These are phyloP conservation scores for Sorex maritimensis DNA, from an alignment of 2,797 vertebrate genomes.

Conservation along the genomic window DNA sequence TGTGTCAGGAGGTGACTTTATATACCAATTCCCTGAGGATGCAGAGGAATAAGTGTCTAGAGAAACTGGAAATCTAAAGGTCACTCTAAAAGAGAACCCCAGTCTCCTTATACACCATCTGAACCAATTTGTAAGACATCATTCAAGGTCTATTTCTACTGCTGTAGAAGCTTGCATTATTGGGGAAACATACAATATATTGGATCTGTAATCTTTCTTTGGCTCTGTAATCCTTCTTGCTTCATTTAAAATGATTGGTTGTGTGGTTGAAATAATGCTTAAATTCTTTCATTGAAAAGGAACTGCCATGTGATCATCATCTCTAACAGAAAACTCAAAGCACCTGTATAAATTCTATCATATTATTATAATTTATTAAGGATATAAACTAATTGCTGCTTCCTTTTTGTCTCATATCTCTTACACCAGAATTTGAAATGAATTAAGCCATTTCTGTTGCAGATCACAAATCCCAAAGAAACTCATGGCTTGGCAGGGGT, in stretches of 20 bases:
- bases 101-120: not conserved
- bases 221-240: slow-evolving; percentile 27
- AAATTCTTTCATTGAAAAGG: slow-evolving; percentile 52
- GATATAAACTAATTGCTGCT: not conserved
- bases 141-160: slow-evolving; percentile 31
- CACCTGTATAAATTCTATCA: slow-evolving; percentile 28
- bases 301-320: slow-evolving; percentile 51
- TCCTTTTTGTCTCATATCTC: not conserved
- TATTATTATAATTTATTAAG: slow-evolving; percentile 60
- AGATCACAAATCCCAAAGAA: slow-evolving; percentile 29
- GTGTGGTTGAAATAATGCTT: slow-evolving; percentile 4
- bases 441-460: slow-evolving; percentile 35
- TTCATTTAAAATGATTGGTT: slow-evolving; percentile 49
- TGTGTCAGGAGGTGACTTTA: not conserved
- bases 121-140: not conserved
- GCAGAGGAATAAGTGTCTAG: not conserved
- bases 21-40: not conserved
- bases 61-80: not conserved
- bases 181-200: not conserved
- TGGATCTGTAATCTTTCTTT: slow-evolving; percentile 35
- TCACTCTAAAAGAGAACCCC: slow-evolving; percentile 25
- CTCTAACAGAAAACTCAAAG: slow-evolving; percentile 50
- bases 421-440: slow-evolving; percentile 32
- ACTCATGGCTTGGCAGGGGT: not conserved
- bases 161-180: not conserved